Percentiles rank a stretch among this genome's conserved stretches.
phyloP scores from a whole-genome alignment of 2,113 vertebrate species.

The Semicossyphus pulcher region DNA sequence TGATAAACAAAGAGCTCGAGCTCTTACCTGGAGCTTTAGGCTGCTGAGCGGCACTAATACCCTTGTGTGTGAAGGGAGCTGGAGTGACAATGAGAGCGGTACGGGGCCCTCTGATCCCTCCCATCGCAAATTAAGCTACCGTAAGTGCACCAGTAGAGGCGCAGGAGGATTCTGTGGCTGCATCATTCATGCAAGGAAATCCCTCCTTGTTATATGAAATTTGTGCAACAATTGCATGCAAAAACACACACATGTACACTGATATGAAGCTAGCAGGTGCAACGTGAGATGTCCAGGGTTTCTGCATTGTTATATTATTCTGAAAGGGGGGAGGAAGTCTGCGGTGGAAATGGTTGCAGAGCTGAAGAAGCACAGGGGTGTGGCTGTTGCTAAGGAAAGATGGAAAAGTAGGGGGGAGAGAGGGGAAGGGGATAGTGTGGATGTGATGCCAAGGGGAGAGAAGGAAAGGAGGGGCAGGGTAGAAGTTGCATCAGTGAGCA shows the following conservation, averaged over 20 bases:
- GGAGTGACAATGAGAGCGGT: constrained; percentile 64
- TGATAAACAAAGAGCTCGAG: background rate
- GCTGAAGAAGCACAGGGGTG: constrained; percentile 52
- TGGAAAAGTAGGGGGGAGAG: background rate
- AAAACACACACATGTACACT: background rate
- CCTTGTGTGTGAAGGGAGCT: constrained; percentile 31
- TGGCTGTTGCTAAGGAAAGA: constrained; percentile 73
- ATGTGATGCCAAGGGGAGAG: constrained; percentile 4
- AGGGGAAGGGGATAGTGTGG: background rate
- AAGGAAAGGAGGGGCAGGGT: background rate
- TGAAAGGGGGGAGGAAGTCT: background rate
- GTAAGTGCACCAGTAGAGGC: constrained; percentile 53
- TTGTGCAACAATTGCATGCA: background rate
- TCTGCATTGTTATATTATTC: background rate
- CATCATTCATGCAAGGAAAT: background rate
- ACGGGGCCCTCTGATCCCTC: constrained; percentile 51
- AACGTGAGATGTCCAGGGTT: background rate
- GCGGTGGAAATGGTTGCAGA: constrained; percentile 32
- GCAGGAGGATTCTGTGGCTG: constrained; percentile 34
- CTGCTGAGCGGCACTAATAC: constrained; percentile 63
- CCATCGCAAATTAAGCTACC: constrained; percentile 57
- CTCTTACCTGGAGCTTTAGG: constrained; percentile 71
- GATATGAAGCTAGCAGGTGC: background rate
- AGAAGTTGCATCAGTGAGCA: constrained; percentile 5
- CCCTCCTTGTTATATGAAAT: background rate